Evolutionary conservation across 2,888 invertebrate genomes (phyloP).

Genomic region (Maniola hyperantus): DNA sequence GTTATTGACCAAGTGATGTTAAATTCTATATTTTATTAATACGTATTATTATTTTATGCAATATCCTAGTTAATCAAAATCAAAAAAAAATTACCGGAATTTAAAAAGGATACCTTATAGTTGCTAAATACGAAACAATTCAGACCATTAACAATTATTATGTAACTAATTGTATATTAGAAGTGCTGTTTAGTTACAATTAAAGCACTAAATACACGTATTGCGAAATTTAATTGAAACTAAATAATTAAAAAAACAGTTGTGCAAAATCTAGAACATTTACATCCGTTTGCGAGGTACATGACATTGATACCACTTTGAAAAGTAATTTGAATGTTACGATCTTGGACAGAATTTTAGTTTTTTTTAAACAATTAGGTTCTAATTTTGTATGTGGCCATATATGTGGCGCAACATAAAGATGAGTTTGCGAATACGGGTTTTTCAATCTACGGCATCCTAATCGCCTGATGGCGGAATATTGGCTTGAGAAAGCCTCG

Average conservation of each 20-base stretch:
- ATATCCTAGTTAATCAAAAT: no score
- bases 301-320: slow-evolving; percentile 6
- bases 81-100: neutral
- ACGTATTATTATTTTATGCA: no score
- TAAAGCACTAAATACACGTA: slow-evolving; percentile 3
- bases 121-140: neutral
- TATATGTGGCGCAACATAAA: no score
- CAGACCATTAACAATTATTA: neutral
- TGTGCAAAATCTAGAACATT: slow-evolving; percentile 12
- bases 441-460: no score
- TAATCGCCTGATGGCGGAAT: no score
- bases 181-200: neutral
- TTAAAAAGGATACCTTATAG: neutral
- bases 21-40: no score
- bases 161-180: neutral
- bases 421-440: no score
- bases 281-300: slow-evolving; percentile 15
- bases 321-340: neutral
- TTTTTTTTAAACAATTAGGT: no score
- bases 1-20: no score
- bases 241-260: slow-evolving; percentile 12
- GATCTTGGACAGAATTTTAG: neutral
- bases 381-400: no score
- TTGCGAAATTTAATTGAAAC: slow-evolving; percentile 9
- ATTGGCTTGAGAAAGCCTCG: no score